These are phyloP conservation scores for Chinchilla lanigera DNA, from an alignment of 2,113 vertebrate genomes.

Conservation along the genomic window DNA sequence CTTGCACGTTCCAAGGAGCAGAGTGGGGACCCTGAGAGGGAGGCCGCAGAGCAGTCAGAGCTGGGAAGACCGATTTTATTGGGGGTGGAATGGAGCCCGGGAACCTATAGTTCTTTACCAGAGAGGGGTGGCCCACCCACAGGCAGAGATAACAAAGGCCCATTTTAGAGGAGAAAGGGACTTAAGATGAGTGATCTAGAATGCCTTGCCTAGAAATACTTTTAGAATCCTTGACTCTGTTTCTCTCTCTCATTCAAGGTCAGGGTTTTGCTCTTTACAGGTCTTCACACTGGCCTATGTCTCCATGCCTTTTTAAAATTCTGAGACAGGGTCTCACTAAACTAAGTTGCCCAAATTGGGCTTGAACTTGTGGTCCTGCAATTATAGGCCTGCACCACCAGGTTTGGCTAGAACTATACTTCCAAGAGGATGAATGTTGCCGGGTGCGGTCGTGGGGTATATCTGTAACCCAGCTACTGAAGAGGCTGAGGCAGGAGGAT, in stretches of 20 bases:
- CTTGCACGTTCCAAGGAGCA: background rate
- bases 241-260: background rate
- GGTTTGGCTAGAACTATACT: background rate
- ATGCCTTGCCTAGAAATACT: background rate
- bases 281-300: background rate
- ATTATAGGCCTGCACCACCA: background rate
- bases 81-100: background rate
- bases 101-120: background rate
- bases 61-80: background rate
- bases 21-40: background rate
- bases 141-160: background rate
- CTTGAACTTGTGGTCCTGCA: background rate
- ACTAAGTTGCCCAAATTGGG: background rate
- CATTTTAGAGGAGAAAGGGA: background rate
- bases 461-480: background rate
- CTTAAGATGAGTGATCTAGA: background rate
- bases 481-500: background rate
- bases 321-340: background rate
- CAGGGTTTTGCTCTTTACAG: background rate
- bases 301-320: background rate
- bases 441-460: background rate
- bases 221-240: background rate
- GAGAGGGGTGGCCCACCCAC: background rate
- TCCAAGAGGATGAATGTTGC: background rate
- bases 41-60: background rate